Percentiles rank a stretch among this genome's conserved stretches.
Conservation (phyloP, 2,888 invertebrate genomes). For the Stenichneumon culpator region DNA sequence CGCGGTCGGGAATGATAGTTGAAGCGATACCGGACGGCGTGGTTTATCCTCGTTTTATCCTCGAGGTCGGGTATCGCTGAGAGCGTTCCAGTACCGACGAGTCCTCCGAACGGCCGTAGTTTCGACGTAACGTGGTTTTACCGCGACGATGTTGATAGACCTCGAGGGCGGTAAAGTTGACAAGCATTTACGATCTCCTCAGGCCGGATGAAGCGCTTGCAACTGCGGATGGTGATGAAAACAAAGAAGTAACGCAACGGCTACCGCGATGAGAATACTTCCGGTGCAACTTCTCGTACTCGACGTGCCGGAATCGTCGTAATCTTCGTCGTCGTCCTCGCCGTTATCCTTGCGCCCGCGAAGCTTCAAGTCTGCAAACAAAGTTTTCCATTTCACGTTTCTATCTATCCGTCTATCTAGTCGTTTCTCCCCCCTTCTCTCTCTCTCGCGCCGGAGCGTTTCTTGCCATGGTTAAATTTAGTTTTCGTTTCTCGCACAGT, state of each 20-base stretch:
- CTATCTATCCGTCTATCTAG: conserved; percentile 15
- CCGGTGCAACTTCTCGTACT: conserved; percentile 70
- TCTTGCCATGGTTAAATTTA: conserved; percentile 28
- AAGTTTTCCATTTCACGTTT: conserved; percentile 68
- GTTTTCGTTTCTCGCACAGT: conserved; percentile 20
- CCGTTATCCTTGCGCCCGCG: conserved; percentile 80
- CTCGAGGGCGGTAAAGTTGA: conserved; percentile 57
- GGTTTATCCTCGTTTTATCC: background rate
- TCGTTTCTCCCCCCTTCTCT: background rate
- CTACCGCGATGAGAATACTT: conserved; percentile 70
- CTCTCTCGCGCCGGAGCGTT: background rate
- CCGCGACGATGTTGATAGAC: background rate
- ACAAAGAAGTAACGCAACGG: conserved; percentile 74
- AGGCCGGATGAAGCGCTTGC: conserved; percentile 80
- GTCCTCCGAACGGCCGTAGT: conserved; percentile 24
- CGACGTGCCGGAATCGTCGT: conserved; percentile 78
- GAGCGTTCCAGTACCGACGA: background rate
- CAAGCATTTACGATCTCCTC: conserved; percentile 69
- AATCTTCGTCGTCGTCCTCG: conserved; percentile 78
- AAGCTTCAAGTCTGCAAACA: conserved; percentile 78
- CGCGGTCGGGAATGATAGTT: background rate
- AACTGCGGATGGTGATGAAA: conserved; percentile 79
- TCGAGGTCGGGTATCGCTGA: background rate
- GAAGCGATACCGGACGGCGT: conserved; percentile 3
- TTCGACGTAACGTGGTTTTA: background rate